Conservation (phyloP, 2,888 invertebrate species). For the Caenorhabditis sp. region DNA sequence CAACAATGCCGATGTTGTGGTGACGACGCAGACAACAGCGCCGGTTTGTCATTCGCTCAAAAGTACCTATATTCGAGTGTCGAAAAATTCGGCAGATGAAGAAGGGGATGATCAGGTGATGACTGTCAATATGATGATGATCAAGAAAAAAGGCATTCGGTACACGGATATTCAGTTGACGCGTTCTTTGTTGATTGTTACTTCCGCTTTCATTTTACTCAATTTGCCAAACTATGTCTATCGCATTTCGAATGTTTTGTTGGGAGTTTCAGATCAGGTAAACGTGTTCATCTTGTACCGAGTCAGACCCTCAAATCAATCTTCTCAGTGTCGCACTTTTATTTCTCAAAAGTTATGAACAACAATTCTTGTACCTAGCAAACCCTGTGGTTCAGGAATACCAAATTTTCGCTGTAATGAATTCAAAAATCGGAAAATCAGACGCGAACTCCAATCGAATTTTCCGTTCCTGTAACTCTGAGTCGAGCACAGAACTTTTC, state of each 20-base stretch:
- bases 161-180: conserved; percentile 66
- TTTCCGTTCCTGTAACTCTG: too few species aligned
- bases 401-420: too few species aligned
- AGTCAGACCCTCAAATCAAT: neutral
- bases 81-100: conserved; percentile 42
- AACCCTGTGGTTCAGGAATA: too few species aligned
- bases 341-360: too few species aligned
- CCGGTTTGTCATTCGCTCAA: conserved; percentile 26
- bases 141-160: conserved; percentile 51
- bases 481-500: too few species aligned
- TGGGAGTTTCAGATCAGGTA: conserved; percentile 56
- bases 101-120: conserved; percentile 33
- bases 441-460: too few species aligned
- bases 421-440: too few species aligned
- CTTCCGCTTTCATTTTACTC: conserved; percentile 60
- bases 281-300: too few species aligned
- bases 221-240: conserved; percentile 68
- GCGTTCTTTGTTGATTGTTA: conserved; percentile 60
- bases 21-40: conserved; percentile 40
- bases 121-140: neutral
- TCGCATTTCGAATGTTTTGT: conserved; percentile 54
- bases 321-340: too few species aligned
- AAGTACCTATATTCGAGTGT: conserved; percentile 22
- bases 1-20: conserved; percentile 56
- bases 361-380: too few species aligned